Percentiles rank a stretch among this genome's conserved stretches.
Conservation (phyloP, 2,113 vertebrate species). For the Microtus montanus region DNA sequence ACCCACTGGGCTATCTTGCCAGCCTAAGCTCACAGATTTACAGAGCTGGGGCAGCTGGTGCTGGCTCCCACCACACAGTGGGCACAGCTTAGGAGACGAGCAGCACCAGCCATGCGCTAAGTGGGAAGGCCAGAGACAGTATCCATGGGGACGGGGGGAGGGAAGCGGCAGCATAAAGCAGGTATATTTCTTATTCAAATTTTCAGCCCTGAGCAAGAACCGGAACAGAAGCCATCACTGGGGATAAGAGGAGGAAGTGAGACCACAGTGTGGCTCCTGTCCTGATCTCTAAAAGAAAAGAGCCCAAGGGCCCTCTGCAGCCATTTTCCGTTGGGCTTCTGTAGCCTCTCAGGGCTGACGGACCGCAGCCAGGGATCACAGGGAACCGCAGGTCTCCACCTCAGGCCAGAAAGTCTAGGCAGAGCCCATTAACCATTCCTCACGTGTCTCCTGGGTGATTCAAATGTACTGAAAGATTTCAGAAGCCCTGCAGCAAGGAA, state of each 20-base stretch:
- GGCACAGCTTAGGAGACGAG: constrained; percentile 58
- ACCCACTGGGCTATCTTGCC: not conserved
- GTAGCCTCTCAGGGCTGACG: not conserved
- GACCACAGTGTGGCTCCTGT: constrained; percentile 59
- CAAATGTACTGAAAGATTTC: not conserved
- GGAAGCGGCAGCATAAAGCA: constrained; percentile 75
- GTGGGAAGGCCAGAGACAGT: constrained; percentile 72
- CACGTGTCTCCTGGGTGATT: not conserved
- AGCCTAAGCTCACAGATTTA: not conserved
- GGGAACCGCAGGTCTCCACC: too few species aligned
- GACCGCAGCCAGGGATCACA: not conserved
- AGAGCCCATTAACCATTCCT: not conserved
- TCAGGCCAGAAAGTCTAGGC: not conserved
- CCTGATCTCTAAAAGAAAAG: constrained; percentile 64
- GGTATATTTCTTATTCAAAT: constrained; percentile 81
- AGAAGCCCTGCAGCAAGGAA: not conserved
- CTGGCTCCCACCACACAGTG: constrained; percentile 23
- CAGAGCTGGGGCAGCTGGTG: constrained; percentile 48
- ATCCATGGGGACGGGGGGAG: constrained; percentile 55
- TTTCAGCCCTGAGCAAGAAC: constrained; percentile 77
- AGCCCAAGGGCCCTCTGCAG: constrained; percentile 63
- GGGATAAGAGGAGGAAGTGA: not conserved
- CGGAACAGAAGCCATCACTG: constrained; percentile 76
- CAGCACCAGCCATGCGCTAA: constrained; percentile 74
- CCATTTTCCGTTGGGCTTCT: constrained; percentile 65